These are phyloP conservation scores for Fragum whitleyi DNA, from an alignment of 2,888 invertebrate species.

Conservation along the genomic window DNA sequence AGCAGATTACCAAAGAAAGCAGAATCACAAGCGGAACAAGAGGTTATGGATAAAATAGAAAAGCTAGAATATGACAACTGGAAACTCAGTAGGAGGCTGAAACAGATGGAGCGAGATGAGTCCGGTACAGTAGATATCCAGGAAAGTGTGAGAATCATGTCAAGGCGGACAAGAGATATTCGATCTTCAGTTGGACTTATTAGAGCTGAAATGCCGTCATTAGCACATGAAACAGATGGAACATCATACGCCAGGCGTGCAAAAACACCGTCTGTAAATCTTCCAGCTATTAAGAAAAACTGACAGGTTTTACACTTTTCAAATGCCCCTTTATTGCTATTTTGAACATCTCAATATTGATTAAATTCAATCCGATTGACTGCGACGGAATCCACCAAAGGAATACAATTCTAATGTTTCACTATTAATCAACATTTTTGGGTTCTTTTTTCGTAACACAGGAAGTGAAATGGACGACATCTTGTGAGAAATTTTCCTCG, in stretches of 20 bases:
- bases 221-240: slow-evolving; percentile 18
- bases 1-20: background rate
- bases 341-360: too few relatives aligned
- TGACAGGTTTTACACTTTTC: too few relatives aligned
- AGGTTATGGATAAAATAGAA: slow-evolving; percentile 31
- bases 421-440: background rate
- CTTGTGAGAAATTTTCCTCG: background rate
- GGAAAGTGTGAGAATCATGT: background rate
- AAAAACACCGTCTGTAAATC: slow-evolving; percentile 2
- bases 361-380: too few relatives aligned
- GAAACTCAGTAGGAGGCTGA: slow-evolving; percentile 27
- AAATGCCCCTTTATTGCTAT: too few relatives aligned
- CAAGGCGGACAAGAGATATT: slow-evolving; percentile 9
- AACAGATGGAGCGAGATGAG: slow-evolving; percentile 37
- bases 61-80: slow-evolving; percentile 48
- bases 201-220: slow-evolving; percentile 45
- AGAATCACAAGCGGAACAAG: slow-evolving; percentile 25
- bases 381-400: background rate
- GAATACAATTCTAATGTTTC: background rate
- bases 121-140: background rate
- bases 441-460: background rate
- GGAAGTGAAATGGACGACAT: background rate
- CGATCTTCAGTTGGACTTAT: slow-evolving; percentile 12
- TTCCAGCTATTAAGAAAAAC: background rate
- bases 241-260: slow-evolving; percentile 21